phyloP scores from a whole-genome alignment of 1,140 invertebrate species.

The Lepidurus packardi region DNA sequence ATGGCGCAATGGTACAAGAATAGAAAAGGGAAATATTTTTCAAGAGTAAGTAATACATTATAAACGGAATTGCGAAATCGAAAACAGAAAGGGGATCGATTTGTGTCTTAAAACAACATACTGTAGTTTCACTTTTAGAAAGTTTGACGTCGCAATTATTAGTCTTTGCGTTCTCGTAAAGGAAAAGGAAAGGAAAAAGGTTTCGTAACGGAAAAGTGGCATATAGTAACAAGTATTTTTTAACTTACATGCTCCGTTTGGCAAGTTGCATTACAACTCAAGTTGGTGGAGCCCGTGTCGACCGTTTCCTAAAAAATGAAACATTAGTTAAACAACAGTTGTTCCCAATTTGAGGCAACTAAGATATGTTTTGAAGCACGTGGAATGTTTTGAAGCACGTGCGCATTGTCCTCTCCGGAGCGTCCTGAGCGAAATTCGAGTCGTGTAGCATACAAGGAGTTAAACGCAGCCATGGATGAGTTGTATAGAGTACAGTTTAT shows the following conservation, averaged over 20 bases:
- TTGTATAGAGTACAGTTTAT: too few relatives aligned
- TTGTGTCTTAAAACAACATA: too few relatives aligned
- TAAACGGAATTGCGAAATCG: constrained; percentile 52
- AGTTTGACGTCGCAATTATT: neutral
- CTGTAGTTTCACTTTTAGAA: neutral
- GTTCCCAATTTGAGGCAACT: too few relatives aligned
- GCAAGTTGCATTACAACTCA: constrained; percentile 56
- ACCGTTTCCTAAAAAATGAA: constrained; percentile 56
- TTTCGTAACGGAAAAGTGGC: neutral
- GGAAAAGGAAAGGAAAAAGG: too few relatives aligned
- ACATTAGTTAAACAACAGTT: neutral
- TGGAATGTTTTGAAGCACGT: neutral
- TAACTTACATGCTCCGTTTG: constrained; percentile 51
- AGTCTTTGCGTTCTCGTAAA: too few relatives aligned
- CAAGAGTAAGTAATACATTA: constrained; percentile 61
- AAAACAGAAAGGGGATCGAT: constrained; percentile 29
- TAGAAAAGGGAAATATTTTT: constrained; percentile 56
- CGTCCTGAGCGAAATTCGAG: too few relatives aligned
- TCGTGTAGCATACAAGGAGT: too few relatives aligned
- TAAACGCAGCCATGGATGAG: too few relatives aligned
- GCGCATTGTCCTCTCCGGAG: too few relatives aligned
- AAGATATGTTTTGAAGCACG: neutral
- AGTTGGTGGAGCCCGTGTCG: constrained; percentile 54
- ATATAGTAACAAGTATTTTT: neutral
- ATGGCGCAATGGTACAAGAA: constrained; percentile 59